A percentile compares a stretch with the other conserved stretches of the same genome.
Conservation (phyloP, 2,888 invertebrate species). For the Argynnis bischoffii region DNA sequence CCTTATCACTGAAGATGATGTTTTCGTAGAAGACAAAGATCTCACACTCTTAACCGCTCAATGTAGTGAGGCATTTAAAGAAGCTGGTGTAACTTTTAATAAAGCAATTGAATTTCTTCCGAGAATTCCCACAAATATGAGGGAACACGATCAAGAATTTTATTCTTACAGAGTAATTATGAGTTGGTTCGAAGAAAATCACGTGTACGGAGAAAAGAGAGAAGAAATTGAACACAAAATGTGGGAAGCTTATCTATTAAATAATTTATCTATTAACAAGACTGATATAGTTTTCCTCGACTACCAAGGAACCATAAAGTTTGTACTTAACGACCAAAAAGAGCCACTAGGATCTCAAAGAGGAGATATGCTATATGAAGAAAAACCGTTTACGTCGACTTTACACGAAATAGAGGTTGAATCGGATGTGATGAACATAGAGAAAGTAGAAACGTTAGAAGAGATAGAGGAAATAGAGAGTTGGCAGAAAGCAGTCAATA, state of each 20-base stretch:
- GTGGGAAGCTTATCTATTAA: slow-evolving; percentile 69
- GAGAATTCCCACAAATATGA: slow-evolving; percentile 77
- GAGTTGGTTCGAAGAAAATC: slow-evolving; percentile 74
- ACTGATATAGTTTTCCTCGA: slow-evolving; percentile 51
- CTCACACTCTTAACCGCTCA: slow-evolving; percentile 79
- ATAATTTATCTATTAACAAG: slow-evolving; percentile 6
- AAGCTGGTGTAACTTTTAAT: slow-evolving; percentile 83
- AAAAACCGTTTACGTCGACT: slow-evolving; percentile 65
- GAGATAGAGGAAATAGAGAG: slow-evolving; percentile 65
- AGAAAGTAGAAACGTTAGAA: slow-evolving; percentile 63
- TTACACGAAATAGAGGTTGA: slow-evolving; percentile 72
- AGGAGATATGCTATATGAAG: slow-evolving; percentile 54
- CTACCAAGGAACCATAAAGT: slow-evolving; percentile 65
- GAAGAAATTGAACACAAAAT: slow-evolving; percentile 74
- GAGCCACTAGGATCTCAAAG: slow-evolving; percentile 58
- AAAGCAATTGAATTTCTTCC: slow-evolving; percentile 85
- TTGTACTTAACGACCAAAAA: slow-evolving; percentile 65
- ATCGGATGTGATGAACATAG: slow-evolving; percentile 72
- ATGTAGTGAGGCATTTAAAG: slow-evolving; percentile 84
- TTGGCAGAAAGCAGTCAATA: slow-evolving; percentile 77
- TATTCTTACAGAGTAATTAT: slow-evolving; percentile 73
- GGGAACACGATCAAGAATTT: slow-evolving; percentile 74
- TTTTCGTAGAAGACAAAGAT: slow-evolving; percentile 59
- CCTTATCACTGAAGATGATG: slow-evolving; percentile 55
- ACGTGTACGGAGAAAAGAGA: slow-evolving; percentile 63